phyloP scores from a whole-genome alignment of 1,140 invertebrate genomes.

The Zophobas morio region DNA sequence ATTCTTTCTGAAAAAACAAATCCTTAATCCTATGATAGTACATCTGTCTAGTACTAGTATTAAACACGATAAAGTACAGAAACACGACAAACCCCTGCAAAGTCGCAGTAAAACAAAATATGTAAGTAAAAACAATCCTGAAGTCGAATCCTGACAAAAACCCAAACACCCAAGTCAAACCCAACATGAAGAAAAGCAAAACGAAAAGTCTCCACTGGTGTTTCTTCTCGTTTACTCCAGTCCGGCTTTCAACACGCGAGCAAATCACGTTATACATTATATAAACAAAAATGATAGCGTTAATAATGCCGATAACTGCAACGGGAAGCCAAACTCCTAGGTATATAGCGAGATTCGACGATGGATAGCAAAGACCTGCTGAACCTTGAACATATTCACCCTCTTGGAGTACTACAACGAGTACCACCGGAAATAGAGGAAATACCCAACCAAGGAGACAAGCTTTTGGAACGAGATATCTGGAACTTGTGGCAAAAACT shows the following conservation, averaged over 20 bases:
- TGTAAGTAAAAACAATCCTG: conserved; percentile 70
- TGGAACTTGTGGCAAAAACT: conserved; percentile 1
- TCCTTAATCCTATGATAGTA: conserved; percentile 58
- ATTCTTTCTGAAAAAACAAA: conserved; percentile 2
- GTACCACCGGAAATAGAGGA: conserved; percentile 61
- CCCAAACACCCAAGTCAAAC: conserved; percentile 77
- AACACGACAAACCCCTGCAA: conserved; percentile 77
- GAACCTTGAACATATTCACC: conserved; percentile 67
- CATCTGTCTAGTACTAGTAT: conserved; percentile 70
- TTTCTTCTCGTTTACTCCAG: conserved; percentile 69
- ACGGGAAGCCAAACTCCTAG: conserved; percentile 72
- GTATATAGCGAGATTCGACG: conserved; percentile 69
- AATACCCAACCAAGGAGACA: conserved; percentile 63
- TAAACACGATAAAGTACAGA: conserved; percentile 76
- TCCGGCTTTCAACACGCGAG: conserved; percentile 67
- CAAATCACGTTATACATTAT: conserved; percentile 71
- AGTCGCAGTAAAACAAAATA: conserved; percentile 76
- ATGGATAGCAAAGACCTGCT: conserved; percentile 72
- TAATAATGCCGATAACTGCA: conserved; percentile 70
- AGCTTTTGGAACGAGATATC: conserved; percentile 61
- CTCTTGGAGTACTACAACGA: conserved; percentile 65
- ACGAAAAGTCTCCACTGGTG: conserved; percentile 73
- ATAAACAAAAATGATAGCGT: conserved; percentile 71
- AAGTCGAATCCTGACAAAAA: conserved; percentile 71
- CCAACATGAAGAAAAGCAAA: conserved; percentile 75